Conservation (phyloP, 2,113 vertebrate species). For the Aythya baeri region DNA sequence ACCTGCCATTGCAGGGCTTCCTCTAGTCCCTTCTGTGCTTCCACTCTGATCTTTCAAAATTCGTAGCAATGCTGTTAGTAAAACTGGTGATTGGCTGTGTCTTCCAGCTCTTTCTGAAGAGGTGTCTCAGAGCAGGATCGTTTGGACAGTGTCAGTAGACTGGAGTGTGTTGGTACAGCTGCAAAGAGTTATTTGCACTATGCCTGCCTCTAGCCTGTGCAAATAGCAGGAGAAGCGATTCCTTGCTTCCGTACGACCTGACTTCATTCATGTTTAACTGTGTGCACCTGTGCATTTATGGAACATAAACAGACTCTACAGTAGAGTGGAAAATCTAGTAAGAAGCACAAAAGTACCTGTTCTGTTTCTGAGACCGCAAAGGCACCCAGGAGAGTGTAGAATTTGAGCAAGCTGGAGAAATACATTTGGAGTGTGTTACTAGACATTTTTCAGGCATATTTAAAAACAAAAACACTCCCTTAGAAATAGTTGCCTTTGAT, state of each 20-base stretch:
- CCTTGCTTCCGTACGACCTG: neutral
- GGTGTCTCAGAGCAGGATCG: neutral
- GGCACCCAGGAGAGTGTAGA: neutral
- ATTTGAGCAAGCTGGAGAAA: neutral
- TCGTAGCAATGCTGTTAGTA: neutral
- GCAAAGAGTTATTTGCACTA: conserved; percentile 3
- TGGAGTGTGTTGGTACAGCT: conserved; percentile 19
- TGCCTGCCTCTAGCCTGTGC: neutral
- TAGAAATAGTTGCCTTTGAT: neutral
- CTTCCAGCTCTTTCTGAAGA: neutral
- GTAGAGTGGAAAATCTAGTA: neutral
- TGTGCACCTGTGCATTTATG: neutral
- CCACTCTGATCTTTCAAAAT: neutral
- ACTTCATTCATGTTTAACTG: neutral
- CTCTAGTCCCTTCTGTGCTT: neutral
- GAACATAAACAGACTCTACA: neutral
- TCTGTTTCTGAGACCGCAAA: neutral
- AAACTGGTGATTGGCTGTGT: neutral
- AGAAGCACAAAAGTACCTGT: neutral
- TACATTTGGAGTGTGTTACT: neutral
- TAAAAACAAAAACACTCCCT: neutral
- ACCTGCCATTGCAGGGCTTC: neutral
- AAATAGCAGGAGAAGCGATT: neutral
- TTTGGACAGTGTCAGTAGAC: neutral
- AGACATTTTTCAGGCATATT: neutral